Evolutionary conservation across 2,113 vertebrate genomes (phyloP), one percentile per base, ranked within the genome.

Genomic region (Oophaga pumilio): DNA sequence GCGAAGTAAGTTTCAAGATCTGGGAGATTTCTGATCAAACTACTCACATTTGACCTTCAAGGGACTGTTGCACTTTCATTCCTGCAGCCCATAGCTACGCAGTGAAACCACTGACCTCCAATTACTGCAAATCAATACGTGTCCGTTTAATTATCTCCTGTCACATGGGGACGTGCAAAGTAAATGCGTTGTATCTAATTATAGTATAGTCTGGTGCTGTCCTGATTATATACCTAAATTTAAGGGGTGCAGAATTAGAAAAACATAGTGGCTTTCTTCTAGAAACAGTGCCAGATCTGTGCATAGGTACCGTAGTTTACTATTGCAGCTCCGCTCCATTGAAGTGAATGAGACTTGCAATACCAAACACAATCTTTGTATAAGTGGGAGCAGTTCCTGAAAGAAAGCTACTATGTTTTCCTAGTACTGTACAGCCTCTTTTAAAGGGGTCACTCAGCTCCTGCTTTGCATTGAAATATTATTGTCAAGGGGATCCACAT

Each of bases 121-220:
- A 62, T 66, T 77, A 82, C 86, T 56, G 50, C n/a, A 22, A 76
- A 88, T 88, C 86, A 83, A 88, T 88, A 76, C 15, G 9, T 43
- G 57, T 24, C 60, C 71, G 56, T 77, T 88, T 68, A 76, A 88
- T 83, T 84, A 66, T 82, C 64, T 87, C 78, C 79, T 83, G 69
- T 20, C 79, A 82, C 20, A 14, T n/a, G 49, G 18, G 28, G 62
- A 49, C 57, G 57, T 76, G 15, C 56, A 87, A 62, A 87, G 78
- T 57, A n/a, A 66, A 76, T 82, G 53, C 66, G 15, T 1, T 76
- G 24, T 17, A 66, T 52, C 80, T 83, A 76, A 82, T 66, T 83
- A 66, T 76, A 76, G 33, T 28, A 17, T 28, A 10, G 17, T 50
- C 85, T 20, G 82, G 17, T 20, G 0, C 2, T 6, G 57, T 20